These are phyloP conservation scores for Clarias batrachus DNA, from an alignment of 2,113 vertebrate species.

Conservation along the genomic window DNA sequence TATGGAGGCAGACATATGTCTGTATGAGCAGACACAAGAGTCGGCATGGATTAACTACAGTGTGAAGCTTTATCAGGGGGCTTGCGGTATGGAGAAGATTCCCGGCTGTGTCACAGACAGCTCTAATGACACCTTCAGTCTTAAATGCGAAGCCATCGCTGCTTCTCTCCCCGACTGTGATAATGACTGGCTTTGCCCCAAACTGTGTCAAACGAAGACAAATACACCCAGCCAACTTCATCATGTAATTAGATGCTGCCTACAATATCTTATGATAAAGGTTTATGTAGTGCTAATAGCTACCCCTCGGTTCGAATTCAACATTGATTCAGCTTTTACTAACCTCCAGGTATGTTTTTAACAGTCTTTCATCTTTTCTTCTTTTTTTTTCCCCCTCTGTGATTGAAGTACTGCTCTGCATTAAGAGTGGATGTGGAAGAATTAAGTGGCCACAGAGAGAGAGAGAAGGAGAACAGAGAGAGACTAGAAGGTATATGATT, in stretches of 20 bases:
- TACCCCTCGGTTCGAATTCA: slow-evolving; percentile 70
- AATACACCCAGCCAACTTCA: slow-evolving; percentile 74
- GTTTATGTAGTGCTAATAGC: slow-evolving; percentile 81
- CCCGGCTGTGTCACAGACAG: slow-evolving; percentile 68
- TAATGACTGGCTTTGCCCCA: slow-evolving; percentile 80
- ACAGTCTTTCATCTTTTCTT: slow-evolving; percentile 47
- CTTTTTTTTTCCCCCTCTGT: slow-evolving; percentile 36
- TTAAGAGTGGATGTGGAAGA: slow-evolving; percentile 39
- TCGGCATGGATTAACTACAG: background rate
- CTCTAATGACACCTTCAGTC: slow-evolving; percentile 79
- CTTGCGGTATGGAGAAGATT: slow-evolving; percentile 33
- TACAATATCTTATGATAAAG: slow-evolving; percentile 80
- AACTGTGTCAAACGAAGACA: slow-evolving; percentile 76
- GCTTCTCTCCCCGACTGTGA: slow-evolving; percentile 73
- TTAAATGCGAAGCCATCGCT: slow-evolving; percentile 67
- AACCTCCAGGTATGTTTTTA: slow-evolving; percentile 51
- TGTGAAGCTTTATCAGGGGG: slow-evolving; percentile 24
- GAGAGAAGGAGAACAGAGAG: background rate
- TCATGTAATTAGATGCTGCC: slow-evolving; percentile 79
- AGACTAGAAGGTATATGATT: slow-evolving; percentile 37
- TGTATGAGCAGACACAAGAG: slow-evolving; percentile 9
- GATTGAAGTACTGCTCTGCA: slow-evolving; percentile 42
- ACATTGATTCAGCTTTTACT: slow-evolving; percentile 60
- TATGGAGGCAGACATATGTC: background rate
- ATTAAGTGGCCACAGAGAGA: slow-evolving; percentile 51